A percentile compares a stretch with the other conserved stretches of the same genome.
Evolutionary conservation across 2,113 vertebrate species (phyloP).

Genomic region (Mastomys natalensis): DNA sequence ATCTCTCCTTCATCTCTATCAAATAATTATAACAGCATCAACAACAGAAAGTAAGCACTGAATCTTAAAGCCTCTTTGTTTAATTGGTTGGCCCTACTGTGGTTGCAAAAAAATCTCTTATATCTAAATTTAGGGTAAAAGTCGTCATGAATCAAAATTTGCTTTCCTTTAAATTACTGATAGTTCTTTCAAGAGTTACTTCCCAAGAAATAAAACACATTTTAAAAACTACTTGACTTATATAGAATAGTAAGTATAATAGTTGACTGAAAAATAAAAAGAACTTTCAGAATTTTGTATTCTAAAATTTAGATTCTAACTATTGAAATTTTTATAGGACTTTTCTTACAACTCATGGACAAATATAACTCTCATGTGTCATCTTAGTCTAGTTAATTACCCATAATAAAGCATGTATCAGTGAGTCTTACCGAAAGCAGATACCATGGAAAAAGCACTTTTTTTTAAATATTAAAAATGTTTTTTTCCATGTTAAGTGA

Average conservation of each 20-base stretch:
- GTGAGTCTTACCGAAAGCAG: slow-evolving; percentile 35
- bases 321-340: slow-evolving; percentile 31
- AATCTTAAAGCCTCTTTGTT: slow-evolving; percentile 86
- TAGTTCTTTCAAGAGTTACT: slow-evolving; percentile 67
- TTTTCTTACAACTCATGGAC: slow-evolving; percentile 34
- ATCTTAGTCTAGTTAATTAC: slow-evolving; percentile 52
- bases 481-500: background rate
- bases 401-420: background rate
- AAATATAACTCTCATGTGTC: slow-evolving; percentile 51
- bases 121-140: slow-evolving; percentile 77
- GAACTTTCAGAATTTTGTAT: slow-evolving; percentile 49
- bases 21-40: slow-evolving; percentile 99
- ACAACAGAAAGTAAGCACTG: slow-evolving; percentile 99
- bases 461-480: slow-evolving; percentile 4
- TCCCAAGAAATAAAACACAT: slow-evolving; percentile 48
- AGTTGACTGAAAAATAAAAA: slow-evolving; percentile 58
- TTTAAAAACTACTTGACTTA: slow-evolving; percentile 53
- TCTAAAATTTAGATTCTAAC: slow-evolving; percentile 28
- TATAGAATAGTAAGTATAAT: background rate
- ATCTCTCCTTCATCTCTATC: slow-evolving; percentile 99
- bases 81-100: slow-evolving; percentile 81
- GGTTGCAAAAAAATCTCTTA: slow-evolving; percentile 73
- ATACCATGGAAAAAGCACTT: background rate
- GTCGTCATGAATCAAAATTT: slow-evolving; percentile 79
- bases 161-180: slow-evolving; percentile 73